Conservation (phyloP, 2,888 invertebrate species). For the Andrena marginata region DNA sequence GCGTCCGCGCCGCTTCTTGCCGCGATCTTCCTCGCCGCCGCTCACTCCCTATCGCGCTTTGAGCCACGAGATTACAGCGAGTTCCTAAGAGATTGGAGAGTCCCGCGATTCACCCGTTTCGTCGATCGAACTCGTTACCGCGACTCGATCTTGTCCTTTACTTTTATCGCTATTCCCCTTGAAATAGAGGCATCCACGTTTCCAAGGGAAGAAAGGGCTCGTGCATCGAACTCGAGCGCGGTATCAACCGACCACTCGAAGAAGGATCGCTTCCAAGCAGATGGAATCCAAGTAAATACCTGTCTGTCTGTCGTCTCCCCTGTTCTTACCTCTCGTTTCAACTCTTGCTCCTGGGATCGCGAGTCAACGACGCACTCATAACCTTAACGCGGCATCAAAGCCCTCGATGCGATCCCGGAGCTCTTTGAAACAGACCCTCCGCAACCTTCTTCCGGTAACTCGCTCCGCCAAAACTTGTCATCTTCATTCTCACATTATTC, state of each 20-base stretch:
- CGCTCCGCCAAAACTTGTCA: constrained; percentile 27
- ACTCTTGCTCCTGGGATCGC: background rate
- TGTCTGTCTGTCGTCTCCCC: background rate
- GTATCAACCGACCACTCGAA: background rate
- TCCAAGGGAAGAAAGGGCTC: background rate
- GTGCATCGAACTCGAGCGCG: no score
- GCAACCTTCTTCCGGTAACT: constrained; percentile 26
- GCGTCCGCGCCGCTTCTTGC: constrained; percentile 30
- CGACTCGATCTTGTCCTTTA: background rate
- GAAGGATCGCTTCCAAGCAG: background rate
- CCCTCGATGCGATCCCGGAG: constrained; percentile 24
- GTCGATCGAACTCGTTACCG: constrained; percentile 1
- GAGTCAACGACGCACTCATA: background rate
- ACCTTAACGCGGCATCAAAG: background rate
- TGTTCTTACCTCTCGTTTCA: background rate
- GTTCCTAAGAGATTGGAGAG: constrained; percentile 36
- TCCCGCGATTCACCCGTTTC: constrained; percentile 4
- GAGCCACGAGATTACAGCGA: constrained; percentile 29
- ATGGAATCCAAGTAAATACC: background rate
- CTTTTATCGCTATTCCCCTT: background rate
- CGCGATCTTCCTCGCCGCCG: constrained; percentile 10
- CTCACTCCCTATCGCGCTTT: constrained; percentile 16
- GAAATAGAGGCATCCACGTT: background rate
- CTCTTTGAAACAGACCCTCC: constrained; percentile 2
- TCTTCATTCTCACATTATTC: constrained; percentile 34